phyloP scores from a whole-genome alignment of 2,797 vertebrate genomes.

The Acropternis orthonyx region DNA sequence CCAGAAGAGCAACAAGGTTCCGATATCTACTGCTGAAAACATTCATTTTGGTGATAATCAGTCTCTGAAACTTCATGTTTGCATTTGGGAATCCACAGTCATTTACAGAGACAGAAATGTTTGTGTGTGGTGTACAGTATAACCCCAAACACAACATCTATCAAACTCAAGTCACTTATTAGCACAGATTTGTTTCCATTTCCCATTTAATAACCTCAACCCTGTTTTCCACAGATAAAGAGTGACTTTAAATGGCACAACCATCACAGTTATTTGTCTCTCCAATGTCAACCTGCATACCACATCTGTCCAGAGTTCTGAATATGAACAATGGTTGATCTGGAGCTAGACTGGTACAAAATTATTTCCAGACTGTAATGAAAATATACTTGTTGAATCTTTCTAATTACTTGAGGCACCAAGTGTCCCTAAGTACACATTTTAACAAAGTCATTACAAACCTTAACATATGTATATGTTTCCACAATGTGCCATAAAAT shows the following conservation, averaged over 20 bases:
- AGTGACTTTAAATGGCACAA: background rate
- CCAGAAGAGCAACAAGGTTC: background rate
- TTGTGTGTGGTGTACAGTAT: background rate
- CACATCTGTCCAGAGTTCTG: background rate
- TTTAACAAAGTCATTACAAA: background rate
- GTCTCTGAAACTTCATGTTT: background rate
- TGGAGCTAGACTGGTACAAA: background rate
- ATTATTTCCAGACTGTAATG: background rate
- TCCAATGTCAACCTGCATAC: background rate
- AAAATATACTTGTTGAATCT: background rate
- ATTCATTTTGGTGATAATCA: background rate
- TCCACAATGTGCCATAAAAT: background rate
- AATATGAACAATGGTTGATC: background rate
- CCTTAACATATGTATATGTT: background rate
- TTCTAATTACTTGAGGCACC: background rate
- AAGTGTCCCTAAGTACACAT: background rate
- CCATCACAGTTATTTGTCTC: background rate
- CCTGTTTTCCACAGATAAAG: background rate
- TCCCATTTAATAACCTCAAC: background rate
- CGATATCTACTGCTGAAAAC: background rate
- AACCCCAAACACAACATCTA: background rate
- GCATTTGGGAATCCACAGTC: background rate
- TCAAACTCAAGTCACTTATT: background rate
- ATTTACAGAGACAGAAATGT: background rate
- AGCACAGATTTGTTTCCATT: background rate